Evolutionary conservation across 2,888 invertebrate genomes (phyloP), one percentile per base, ranked within the genome.

Genomic region (Volucella inanis): DNA sequence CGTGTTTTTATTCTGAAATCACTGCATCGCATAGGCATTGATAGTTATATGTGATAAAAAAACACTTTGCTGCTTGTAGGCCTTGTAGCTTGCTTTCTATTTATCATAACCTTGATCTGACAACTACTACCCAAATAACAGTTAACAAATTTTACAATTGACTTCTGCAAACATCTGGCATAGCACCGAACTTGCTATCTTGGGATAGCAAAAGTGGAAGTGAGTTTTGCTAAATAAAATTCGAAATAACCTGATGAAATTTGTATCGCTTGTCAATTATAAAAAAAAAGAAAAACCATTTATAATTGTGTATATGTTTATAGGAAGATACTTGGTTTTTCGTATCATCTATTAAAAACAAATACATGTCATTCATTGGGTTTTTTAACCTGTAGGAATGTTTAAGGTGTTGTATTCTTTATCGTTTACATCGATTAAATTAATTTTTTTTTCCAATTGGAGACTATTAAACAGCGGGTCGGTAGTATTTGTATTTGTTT

Each of bases 121-220:
- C 61, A 64, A 76, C 76, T 59, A 61, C 64, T 70, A 70, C 38
- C 79, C n/a, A 62, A 75, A 67, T 67, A 43, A 65, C 68, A 47
- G 79, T 79, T 64, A 79, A 78, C 83, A 83, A 62, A 68, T 15
- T 47, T 47, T 78, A 62, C 74, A 68, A 79, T 79, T 84, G 83
- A 84, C 83, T 84, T 84, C 83, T 84, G 83, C 83, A 79, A 79
- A 84, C 83, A 84, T 78, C 72, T 74, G 47, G 18, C 64, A 14
- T 47, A 74, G 68, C 83, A 72, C 14, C 3, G 52, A 62, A 67
- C 45, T 41, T 62, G 6, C 6, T 31, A 31, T 31, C 2, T 57
- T 31, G 12, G 39, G 45, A 68, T 78, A 55, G 72, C 43, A 68
- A 50, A 83, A 79, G 79, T 68, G 70, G 70, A 59, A 75, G 10